phyloP scores from a whole-genome alignment of 2,888 invertebrate species.

The Tenthredo livida region DNA sequence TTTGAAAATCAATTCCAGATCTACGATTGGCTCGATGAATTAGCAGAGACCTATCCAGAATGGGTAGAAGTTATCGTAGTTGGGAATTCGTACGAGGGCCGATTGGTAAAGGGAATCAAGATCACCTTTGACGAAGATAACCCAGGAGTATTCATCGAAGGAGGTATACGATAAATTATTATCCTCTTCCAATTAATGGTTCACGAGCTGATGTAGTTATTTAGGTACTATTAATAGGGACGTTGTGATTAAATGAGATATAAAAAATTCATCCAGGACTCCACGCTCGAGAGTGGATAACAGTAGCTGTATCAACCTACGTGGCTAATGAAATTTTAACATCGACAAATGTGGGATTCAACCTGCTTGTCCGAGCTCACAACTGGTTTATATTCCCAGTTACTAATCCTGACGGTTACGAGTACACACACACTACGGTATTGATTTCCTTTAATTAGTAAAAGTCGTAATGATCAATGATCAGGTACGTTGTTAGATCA shows the following conservation, averaged over 20 bases:
- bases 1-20: constrained; percentile 74
- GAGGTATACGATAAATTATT: background rate
- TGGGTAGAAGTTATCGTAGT: constrained; percentile 76
- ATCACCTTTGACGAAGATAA: constrained; percentile 76
- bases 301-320: constrained; percentile 82
- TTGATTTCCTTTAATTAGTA: constrained; percentile 63
- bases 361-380: constrained; percentile 78
- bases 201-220: background rate
- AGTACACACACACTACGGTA: constrained; percentile 83
- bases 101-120: constrained; percentile 81
- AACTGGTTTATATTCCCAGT: constrained; percentile 87
- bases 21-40: constrained; percentile 80
- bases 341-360: constrained; percentile 78
- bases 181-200: background rate
- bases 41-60: constrained; percentile 76
- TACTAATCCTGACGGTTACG: constrained; percentile 87
- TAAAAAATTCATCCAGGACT: constrained; percentile 71
- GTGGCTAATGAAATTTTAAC: constrained; percentile 81
- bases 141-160: constrained; percentile 81
- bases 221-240: background rate
- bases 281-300: constrained; percentile 86
- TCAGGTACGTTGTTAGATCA: background rate
- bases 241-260: background rate
- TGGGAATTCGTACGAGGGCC: constrained; percentile 80
- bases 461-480: constrained; percentile 65